Conservation (phyloP, 2,797 vertebrate species). For the Melopsittacus undulatus region DNA sequence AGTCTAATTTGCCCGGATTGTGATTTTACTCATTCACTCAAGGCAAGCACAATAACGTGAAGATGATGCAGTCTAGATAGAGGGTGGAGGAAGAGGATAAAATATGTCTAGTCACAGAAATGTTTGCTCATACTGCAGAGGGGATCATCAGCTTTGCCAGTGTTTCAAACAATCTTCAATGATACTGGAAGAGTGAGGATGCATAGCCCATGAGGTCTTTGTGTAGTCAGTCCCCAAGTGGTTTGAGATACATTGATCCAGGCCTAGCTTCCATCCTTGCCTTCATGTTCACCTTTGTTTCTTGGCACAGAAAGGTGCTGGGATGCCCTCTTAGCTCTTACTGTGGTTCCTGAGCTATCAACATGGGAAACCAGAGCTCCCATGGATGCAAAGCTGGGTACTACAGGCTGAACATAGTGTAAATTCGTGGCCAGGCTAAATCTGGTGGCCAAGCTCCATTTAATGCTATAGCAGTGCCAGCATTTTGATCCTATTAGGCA, state of each 20-base stretch:
- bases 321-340: background rate
- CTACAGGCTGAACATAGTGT: background rate
- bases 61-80: background rate
- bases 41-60: background rate
- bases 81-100: background rate
- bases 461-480: background rate
- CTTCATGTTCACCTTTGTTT: background rate
- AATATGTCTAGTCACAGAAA: background rate
- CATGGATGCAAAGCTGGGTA: accelerated
- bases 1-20: constrained; percentile 39
- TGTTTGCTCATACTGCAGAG: background rate
- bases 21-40: background rate
- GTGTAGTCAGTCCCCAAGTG: background rate
- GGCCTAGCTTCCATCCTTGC: background rate
- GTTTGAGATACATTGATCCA: background rate
- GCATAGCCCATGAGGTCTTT: background rate
- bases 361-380: background rate
- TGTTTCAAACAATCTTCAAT: background rate
- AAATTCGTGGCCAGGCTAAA: background rate
- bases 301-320: background rate
- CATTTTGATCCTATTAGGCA: background rate
- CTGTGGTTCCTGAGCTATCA: background rate
- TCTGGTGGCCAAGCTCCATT: background rate
- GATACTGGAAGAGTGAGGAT: background rate
- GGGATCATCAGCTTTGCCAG: background rate